Evolutionary conservation across 2,113 vertebrate species (phyloP), one percentile per base, ranked within the genome.

Genomic region (Mormyrus iriodes): DNA sequence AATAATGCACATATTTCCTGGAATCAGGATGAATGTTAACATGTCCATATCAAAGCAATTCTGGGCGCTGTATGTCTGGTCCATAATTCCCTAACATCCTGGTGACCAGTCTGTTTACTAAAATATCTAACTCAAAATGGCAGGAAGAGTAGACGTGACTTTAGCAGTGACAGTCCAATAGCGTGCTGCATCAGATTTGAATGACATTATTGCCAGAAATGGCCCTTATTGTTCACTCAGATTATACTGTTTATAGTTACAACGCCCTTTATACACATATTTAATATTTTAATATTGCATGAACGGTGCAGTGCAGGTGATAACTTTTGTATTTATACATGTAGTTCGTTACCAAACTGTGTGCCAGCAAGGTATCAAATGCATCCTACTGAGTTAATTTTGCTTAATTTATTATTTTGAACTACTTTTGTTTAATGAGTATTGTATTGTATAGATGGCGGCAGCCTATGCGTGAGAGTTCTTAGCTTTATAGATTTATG

Each of bases 371-470:
- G 51, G 73, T 76, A 31, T 82, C 51, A 84, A 51, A 79, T 84
- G 88, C 79, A 85, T 89, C 79, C 79, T 89, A 89, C 88, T 85
- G 88, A 89, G 31, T 85, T 61, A 58, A n/a, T 58, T 58, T 85
- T 55, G 76, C 79, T 89, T 89, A 88, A 89, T 89, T 89, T 89
- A 89, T 88, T 88, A 52, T 83, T 83, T 42, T 55, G 76, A 89
- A 53, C 88, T 53, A 79, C 73, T 89, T 84, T 51, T 35, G 7
- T 35, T 55, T 61, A 46, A 44, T 84, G 51, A 35, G n/a, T 82
- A 82, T 53, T 65, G 53, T 35, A 88, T n/a, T 83, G 69, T 79
- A 49, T 44, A 88, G 73, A 55, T 73, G 73, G 73, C 15, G 17
- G 46, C 39, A 79, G 82, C 82, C 42, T 31, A 27, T 88, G 73